Conservation (phyloP, 1,140 invertebrate species). For the Bombus breviceps region DNA sequence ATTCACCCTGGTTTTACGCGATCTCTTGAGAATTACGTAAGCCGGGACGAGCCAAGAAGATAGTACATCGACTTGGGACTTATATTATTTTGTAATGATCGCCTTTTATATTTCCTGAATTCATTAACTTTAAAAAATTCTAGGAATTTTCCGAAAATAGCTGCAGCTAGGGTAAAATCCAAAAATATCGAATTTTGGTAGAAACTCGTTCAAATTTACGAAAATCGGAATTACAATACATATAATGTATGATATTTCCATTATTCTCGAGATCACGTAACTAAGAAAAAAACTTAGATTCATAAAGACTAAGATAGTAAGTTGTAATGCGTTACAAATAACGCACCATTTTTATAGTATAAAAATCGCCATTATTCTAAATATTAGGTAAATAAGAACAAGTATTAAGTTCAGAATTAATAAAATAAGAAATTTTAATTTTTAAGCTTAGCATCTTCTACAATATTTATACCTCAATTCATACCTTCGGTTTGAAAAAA, state of each 20-base stretch:
- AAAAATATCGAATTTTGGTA: neutral
- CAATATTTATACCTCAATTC: neutral
- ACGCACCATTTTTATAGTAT: too few species aligned
- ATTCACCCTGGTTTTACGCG: slow-evolving; percentile 60
- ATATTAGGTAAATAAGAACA: neutral
- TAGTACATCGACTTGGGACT: slow-evolving; percentile 9
- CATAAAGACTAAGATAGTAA: too few species aligned
- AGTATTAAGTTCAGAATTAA: neutral
- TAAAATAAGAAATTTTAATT: neutral
- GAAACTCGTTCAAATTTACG: neutral
- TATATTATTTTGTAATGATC: slow-evolving; percentile 44
- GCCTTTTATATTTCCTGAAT: slow-evolving; percentile 16
- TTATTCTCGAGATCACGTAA: too few species aligned
- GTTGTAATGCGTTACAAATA: too few species aligned
- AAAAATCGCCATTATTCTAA: too few species aligned
- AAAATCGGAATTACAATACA: neutral
- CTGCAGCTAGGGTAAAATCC: neutral
- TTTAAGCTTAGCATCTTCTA: neutral
- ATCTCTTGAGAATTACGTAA: slow-evolving; percentile 65
- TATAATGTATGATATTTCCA: too few species aligned
- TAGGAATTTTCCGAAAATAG: neutral
- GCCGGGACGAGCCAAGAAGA: slow-evolving; percentile 47
- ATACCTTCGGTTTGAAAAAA: too few species aligned
- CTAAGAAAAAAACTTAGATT: too few species aligned
- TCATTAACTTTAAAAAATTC: too few species aligned